phyloP scores from a whole-genome alignment of 2,888 invertebrate genomes.

The Lithosia quadra region DNA sequence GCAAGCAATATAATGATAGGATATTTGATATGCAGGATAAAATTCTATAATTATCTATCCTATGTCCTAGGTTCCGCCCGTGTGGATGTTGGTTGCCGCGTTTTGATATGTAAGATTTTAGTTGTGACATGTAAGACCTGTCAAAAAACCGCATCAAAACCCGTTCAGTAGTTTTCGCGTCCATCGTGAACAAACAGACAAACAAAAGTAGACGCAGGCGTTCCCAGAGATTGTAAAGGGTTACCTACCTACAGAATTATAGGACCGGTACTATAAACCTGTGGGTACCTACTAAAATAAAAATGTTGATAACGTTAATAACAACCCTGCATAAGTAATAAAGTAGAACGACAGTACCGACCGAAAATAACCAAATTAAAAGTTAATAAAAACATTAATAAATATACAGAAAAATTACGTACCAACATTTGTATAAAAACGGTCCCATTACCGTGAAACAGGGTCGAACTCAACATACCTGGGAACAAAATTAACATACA shows the following conservation, averaged over 20 bases:
- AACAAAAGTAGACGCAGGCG: too few relatives aligned
- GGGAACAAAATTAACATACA: constrained; percentile 54
- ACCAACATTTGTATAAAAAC: constrained; percentile 39
- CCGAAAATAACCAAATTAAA: background rate
- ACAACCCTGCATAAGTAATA: constrained; percentile 13
- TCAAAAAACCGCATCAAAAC: too few relatives aligned
- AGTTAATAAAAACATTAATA: constrained; percentile 11
- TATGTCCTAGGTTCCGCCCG: too few relatives aligned
- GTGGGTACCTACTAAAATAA: background rate
- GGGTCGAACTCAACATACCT: constrained; percentile 46
- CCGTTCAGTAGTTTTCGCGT: too few relatives aligned
- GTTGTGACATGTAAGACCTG: too few relatives aligned
- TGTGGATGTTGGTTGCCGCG: too few relatives aligned
- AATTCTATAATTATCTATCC: background rate
- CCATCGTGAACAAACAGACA: too few relatives aligned
- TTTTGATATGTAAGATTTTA: too few relatives aligned
- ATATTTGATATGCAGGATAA: background rate
- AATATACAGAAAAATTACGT: constrained; percentile 30
- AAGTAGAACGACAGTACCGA: constrained; percentile 8
- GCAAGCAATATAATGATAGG: background rate
- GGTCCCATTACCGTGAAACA: constrained; percentile 40
- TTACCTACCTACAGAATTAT: too few relatives aligned
- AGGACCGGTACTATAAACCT: too few relatives aligned
- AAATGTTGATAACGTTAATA: constrained; percentile 3
- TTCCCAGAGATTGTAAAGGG: too few relatives aligned